Conservation (phyloP, 2,888 invertebrate genomes). For the Aphrophora alni region DNA sequence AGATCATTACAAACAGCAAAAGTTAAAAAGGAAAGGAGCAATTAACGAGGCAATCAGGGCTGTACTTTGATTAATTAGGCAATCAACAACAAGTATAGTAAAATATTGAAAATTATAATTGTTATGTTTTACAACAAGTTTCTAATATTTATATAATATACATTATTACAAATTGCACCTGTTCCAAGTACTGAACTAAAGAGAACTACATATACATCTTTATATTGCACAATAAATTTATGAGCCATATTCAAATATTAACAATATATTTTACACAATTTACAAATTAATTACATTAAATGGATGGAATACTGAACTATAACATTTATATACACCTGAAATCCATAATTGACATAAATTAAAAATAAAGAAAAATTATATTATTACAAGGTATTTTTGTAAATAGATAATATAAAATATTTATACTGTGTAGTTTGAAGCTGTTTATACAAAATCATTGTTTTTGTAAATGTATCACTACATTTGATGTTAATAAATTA, state of each 20-base stretch:
- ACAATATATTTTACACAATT: background rate
- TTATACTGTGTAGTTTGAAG: background rate
- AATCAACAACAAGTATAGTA: background rate
- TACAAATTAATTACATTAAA: background rate
- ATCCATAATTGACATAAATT: background rate
- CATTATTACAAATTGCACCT: background rate
- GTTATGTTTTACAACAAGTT: background rate
- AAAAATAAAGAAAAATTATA: background rate
- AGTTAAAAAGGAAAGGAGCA: too few relatives aligned
- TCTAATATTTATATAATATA: background rate
- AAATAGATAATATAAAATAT: background rate
- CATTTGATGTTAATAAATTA: too few relatives aligned
- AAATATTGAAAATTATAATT: background rate
- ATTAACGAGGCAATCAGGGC: too few relatives aligned
- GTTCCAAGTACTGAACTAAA: background rate
- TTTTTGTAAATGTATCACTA: too few relatives aligned
- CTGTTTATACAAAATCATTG: too few relatives aligned
- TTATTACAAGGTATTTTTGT: background rate
- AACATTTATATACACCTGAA: background rate
- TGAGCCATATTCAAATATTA: background rate
- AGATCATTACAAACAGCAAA: too few relatives aligned
- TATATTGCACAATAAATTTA: background rate
- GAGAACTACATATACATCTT: background rate
- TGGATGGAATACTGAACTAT: conserved; percentile 2
- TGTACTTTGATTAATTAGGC: background rate